phyloP scores from a whole-genome alignment of 1,140 invertebrate species.

The Periplaneta americana region DNA sequence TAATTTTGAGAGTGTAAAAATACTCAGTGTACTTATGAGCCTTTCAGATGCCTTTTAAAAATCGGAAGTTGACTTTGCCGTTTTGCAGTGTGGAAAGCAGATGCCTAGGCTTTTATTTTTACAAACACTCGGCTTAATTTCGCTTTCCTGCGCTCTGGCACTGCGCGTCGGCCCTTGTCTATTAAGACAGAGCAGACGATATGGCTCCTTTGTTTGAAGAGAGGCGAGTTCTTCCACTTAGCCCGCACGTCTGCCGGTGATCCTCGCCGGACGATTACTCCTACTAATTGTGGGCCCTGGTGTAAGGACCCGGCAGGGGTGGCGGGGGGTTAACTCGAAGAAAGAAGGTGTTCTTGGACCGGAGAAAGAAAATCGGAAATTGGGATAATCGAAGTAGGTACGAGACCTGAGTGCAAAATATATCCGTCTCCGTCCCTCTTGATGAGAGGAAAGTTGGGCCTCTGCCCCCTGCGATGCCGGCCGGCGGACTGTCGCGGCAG shows the following conservation, averaged over 20 bases:
- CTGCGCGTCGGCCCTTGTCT: no score
- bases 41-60: no score
- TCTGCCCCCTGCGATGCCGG: no score
- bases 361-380: conserved; percentile 7
- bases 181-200: not conserved
- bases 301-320: not conserved
- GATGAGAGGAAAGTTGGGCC: not conserved
- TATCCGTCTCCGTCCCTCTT: not conserved
- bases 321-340: not conserved
- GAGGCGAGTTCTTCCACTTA: no score
- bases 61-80: no score
- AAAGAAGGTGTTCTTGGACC: not conserved
- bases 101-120: no score
- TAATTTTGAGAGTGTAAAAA: no score
- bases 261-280: not conserved
- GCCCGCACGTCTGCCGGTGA: not conserved
- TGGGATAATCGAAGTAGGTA: conserved; percentile 5
- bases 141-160: no score
- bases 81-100: no score
- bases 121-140: no score
- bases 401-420: not conserved
- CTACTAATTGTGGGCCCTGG: not conserved
- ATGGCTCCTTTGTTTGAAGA: not conserved
- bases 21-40: no score
- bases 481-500: not conserved